Evolutionary conservation across 2,888 invertebrate genomes (phyloP).

Genomic region (Tortricodes alternella): DNA sequence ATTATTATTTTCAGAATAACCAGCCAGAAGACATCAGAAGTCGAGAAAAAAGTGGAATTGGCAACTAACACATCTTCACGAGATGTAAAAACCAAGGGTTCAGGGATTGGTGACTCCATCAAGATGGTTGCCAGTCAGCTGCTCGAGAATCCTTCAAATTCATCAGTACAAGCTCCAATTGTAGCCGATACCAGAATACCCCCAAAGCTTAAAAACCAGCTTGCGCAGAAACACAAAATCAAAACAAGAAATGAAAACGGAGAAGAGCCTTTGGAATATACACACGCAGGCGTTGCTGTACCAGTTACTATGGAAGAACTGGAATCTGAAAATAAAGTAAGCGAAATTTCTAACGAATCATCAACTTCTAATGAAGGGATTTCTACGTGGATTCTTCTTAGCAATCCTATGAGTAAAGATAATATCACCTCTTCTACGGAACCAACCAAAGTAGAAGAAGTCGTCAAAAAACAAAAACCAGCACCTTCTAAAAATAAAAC

Average conservation of each 20-base stretch:
- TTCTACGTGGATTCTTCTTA: conserved; percentile 90
- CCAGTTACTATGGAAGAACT: conserved; percentile 85
- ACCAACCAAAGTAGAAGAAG: conserved; percentile 62
- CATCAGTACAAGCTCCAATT: conserved; percentile 62
- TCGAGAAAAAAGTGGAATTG: conserved; percentile 27
- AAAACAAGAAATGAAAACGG: conserved; percentile 68
- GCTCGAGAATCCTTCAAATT: conserved; percentile 68
- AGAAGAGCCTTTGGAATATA: conserved; percentile 67
- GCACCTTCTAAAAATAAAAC: conserved; percentile 58
- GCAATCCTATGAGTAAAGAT: conserved; percentile 67
- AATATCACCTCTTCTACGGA: conserved; percentile 62
- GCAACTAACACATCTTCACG: conserved; percentile 50
- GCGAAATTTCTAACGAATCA: conserved; percentile 51
- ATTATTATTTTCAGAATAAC: conserved; percentile 42
- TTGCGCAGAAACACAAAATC: conserved; percentile 64
- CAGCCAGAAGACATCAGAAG: conserved; percentile 32
- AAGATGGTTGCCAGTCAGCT: conserved; percentile 83
- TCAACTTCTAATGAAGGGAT: conserved; percentile 86
- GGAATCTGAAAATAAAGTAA: conserved; percentile 79
- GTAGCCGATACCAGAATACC: conserved; percentile 84
- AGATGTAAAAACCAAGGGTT: conserved; percentile 66
- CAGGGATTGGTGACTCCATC: conserved; percentile 80
- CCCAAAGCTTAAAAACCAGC: conserved; percentile 83
- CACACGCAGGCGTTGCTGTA: conserved; percentile 86
- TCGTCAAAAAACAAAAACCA: conserved; percentile 62